Evolutionary conservation across 2,797 vertebrate species (phyloP).

Genomic region (Acrocephalus scirpaceus): DNA sequence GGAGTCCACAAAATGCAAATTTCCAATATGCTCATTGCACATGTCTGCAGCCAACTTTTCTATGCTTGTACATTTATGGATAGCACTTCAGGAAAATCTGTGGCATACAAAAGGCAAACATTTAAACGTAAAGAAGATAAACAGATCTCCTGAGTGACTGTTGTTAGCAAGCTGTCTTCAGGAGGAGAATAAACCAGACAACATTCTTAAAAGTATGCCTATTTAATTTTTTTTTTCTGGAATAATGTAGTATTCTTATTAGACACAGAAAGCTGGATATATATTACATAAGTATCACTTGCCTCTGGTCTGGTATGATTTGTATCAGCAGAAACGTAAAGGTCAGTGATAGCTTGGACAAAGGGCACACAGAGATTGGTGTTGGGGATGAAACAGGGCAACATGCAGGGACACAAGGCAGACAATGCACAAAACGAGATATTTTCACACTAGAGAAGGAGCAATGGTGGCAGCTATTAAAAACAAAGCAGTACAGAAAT

Average conservation of each 20-base stretch:
- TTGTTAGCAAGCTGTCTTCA: conserved; percentile 26
- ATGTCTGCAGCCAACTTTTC: conserved; percentile 8
- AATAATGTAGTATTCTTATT: neutral
- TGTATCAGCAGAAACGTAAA: neutral
- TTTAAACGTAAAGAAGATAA: conserved; percentile 32
- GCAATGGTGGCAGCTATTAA: neutral
- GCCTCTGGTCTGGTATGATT: neutral
- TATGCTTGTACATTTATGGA: neutral
- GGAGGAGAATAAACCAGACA: conserved; percentile 1
- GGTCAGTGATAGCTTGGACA: neutral
- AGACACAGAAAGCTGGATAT: neutral
- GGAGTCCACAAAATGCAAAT: neutral
- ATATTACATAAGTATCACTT: neutral
- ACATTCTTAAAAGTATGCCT: neutral
- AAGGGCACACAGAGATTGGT: neutral
- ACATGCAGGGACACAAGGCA: neutral
- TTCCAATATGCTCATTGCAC: conserved; percentile 1
- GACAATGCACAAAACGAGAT: neutral
- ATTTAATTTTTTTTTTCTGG: neutral
- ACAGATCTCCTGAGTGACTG: conserved; percentile 22
- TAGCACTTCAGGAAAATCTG: conserved; percentile 1
- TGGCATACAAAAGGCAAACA: conserved; percentile 29
- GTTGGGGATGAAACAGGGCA: neutral
- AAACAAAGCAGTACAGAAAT: neutral
- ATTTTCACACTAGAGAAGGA: neutral